Evolutionary conservation across 2,113 vertebrate species (phyloP).

Genomic region (Panthera uncia): DNA sequence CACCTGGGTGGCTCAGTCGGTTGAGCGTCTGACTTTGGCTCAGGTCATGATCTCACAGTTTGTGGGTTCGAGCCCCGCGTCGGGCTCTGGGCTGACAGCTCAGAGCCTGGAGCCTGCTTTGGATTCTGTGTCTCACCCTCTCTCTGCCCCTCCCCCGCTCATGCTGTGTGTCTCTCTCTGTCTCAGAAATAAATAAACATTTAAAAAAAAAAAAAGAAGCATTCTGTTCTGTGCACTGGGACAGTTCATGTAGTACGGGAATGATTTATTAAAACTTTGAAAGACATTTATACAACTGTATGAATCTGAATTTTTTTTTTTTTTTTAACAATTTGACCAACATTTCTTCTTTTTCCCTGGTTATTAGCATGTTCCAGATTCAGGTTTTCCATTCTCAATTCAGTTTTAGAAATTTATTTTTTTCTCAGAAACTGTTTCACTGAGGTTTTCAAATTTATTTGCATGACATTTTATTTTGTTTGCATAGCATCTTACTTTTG

Average conservation of each 20-base stretch:
- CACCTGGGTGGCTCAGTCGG: no score
- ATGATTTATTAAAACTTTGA: not conserved
- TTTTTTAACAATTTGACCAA: not conserved
- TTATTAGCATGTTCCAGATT: not conserved
- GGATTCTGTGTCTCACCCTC: no score
- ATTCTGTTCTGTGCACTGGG: not conserved
- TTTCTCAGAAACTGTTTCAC: not conserved
- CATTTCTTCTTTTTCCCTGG: not conserved
- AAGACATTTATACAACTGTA: not conserved
- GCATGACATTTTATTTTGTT: slow-evolving; percentile 31
- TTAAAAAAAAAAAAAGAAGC: not conserved
- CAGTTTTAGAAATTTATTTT: not conserved
- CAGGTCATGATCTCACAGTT: no score
- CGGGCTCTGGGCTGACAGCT: no score
- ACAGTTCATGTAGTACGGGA: not conserved
- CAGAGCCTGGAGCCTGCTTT: no score
- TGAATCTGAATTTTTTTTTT: not conserved
- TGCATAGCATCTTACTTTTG: not conserved
- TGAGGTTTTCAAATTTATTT: slow-evolving; percentile 8
- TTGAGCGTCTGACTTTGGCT: no score
- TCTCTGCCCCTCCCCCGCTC: no score
- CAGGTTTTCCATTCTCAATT: not conserved
- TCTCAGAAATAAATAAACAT: no score
- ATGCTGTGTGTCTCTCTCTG: no score
- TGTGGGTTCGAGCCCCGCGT: no score